phyloP scores from a whole-genome alignment of 2,888 invertebrate species.

The Drosophila cracens region DNA sequence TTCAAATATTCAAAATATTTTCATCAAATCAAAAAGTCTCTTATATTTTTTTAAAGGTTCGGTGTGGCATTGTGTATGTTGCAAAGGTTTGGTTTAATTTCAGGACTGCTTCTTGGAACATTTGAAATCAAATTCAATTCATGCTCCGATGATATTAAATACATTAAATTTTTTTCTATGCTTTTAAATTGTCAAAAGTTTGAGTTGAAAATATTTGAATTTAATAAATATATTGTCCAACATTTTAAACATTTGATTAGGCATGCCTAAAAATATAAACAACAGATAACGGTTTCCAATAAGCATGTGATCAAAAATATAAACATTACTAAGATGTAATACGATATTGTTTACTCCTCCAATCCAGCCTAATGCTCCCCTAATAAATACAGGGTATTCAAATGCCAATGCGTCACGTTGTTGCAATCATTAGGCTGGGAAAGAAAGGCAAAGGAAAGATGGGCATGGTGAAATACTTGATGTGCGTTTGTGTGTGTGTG shows the following conservation, averaged over 20 bases:
- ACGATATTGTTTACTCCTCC: not conserved
- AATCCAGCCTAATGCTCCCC: not conserved
- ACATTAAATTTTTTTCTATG: no score
- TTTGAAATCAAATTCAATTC: not conserved
- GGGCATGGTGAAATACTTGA: constrained; percentile 32
- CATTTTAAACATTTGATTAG: not conserved
- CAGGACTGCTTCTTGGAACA: not conserved
- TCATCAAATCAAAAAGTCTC: not conserved
- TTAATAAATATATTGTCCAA: not conserved
- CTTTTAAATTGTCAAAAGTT: not conserved
- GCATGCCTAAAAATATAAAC: not conserved
- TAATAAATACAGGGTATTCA: constrained; percentile 34
- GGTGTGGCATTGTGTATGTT: not conserved
- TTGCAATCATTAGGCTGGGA: constrained; percentile 69
- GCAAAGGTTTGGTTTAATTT: not conserved
- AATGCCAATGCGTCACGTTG: constrained; percentile 68
- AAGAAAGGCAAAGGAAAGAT: constrained; percentile 29
- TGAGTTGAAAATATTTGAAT: not conserved
- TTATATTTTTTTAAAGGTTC: not conserved
- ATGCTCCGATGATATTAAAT: no score
- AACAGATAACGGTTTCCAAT: not conserved
- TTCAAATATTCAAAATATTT: not conserved
- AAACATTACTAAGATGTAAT: not conserved
- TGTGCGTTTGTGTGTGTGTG: constrained; percentile 2
- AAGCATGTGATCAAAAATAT: not conserved